Evolutionary conservation across 2,888 invertebrate genomes (phyloP).

Genomic region (Trichogramma evanescens): DNA sequence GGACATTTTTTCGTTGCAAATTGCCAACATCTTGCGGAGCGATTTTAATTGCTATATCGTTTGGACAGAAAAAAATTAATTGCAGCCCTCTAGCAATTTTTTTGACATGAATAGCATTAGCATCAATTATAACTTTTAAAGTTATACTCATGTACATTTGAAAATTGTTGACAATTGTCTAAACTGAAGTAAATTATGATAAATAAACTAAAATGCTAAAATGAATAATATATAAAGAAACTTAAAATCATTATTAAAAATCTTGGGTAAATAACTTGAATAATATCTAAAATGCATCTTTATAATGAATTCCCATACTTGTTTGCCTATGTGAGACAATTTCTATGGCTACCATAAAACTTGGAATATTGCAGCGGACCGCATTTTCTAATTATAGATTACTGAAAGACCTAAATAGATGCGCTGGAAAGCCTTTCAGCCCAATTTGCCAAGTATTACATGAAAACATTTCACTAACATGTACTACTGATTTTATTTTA

Average conservation of each 20-base stretch:
- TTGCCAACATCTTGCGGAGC: too few species aligned
- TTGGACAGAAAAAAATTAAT: too few species aligned
- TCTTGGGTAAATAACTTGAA: background rate
- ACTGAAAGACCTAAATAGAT: conserved; percentile 22
- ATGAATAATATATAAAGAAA: background rate
- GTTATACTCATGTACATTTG: background rate
- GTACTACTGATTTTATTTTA: conserved; percentile 19
- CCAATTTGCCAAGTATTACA: conserved; percentile 6
- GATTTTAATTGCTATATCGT: too few species aligned
- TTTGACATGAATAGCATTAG: too few species aligned
- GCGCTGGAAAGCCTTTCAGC: conserved; percentile 13
- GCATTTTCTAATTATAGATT: conserved; percentile 20
- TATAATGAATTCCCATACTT: conserved; percentile 11
- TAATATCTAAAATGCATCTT: background rate
- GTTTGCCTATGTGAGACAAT: conserved; percentile 6
- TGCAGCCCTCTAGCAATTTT: too few species aligned
- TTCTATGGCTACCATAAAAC: conserved; percentile 17
- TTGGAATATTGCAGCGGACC: conserved; percentile 15
- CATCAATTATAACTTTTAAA: too few species aligned
- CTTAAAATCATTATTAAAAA: background rate
- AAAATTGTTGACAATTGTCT: background rate
- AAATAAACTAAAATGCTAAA: background rate
- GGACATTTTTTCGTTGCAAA: too few species aligned
- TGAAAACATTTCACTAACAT: background rate
- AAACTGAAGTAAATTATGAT: background rate